Base-by-base conservation (phyloP, 2,888 invertebrate species). In the Ypsolopha scabrella region DNA sequence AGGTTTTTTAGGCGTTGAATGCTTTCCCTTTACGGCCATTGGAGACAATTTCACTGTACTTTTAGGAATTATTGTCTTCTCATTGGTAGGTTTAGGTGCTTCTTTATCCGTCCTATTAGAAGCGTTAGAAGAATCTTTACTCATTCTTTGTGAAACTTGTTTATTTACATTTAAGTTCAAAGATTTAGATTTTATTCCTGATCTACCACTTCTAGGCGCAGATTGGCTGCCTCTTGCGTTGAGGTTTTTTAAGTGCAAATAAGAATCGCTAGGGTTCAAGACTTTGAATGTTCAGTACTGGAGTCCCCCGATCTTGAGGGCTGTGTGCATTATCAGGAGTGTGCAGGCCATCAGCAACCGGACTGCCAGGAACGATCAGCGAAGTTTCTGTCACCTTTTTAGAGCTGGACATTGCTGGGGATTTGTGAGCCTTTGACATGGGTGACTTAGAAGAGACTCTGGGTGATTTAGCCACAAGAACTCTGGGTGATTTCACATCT, bases 1-100 rank as follows among this genome's bases (percentile, higher is more conserved):
- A n/a, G 86, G 77, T 52, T 86, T 86, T 59, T 86, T 87, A 0
- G 87, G 85, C 0, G 87, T 81, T 0, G 87, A 73, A 53, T 85
- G 83, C 51, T 81, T 81, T 54, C 80, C 79, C 56, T 85, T 87
- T 0, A 87, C 80, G 0, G 68, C 69, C 51, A 83, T 85, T 1
- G 66, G 82, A 0, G 73, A 62, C 4, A 72, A 55, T 51, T 74
- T 71, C 0, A 78, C 70, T 0, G 68, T 72, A 50, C 80, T 81
- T 33, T 67, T 79, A 0, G 87, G 87, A 1, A 87, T 87, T 0
- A 76, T 67, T 7, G 64, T 64, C 48, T 72, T 71, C 1, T 69
- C 67, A 24, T 64, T 58, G 36, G 52, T 47, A 6, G 56, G 52
- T 14, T 46, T 34, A 57, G 36, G 62, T 52, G 51, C 54, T 53